Evolutionary conservation across 2,113 vertebrate species (phyloP).

Genomic region (Dendropsophus ebraccatus): DNA sequence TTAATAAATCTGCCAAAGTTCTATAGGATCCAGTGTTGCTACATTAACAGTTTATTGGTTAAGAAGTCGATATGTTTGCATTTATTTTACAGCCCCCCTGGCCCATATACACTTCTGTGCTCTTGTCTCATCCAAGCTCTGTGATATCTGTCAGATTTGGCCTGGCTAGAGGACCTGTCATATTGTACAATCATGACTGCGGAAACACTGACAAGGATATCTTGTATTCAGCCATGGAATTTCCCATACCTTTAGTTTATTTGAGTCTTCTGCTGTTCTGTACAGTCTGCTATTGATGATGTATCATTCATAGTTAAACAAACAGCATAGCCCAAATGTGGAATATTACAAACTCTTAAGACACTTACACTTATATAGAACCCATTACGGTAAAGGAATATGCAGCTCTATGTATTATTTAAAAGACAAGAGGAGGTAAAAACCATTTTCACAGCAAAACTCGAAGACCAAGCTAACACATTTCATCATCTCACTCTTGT

Average conservation of each 20-base stretch:
- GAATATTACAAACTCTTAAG: constrained; percentile 27
- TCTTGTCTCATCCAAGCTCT: too few relatives aligned
- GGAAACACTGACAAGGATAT: not conserved
- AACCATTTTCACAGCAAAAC: constrained; percentile 6
- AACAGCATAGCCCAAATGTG: not conserved
- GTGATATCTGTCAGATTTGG: too few relatives aligned
- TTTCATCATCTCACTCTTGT: constrained; percentile 40
- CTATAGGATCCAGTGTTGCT: too few relatives aligned
- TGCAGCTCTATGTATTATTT: constrained; percentile 45
- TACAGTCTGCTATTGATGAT: not conserved
- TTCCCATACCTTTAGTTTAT: not conserved
- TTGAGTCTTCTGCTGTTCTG: not conserved
- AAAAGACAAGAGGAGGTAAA: constrained; percentile 19
- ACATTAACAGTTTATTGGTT: too few relatives aligned
- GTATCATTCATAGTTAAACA: not conserved
- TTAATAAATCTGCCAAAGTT: too few relatives aligned
- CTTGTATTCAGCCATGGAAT: not conserved
- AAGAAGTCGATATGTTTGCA: too few relatives aligned
- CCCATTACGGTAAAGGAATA: constrained; percentile 10
- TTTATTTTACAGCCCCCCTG: too few relatives aligned
- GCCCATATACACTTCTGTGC: too few relatives aligned
- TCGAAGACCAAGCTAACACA: not conserved
- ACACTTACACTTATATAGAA: constrained; percentile 22
- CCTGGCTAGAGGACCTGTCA: not conserved
- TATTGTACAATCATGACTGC: not conserved